phyloP scores from a whole-genome alignment of 1,140 invertebrate species.

The Drosophila sulfurigaster region DNA sequence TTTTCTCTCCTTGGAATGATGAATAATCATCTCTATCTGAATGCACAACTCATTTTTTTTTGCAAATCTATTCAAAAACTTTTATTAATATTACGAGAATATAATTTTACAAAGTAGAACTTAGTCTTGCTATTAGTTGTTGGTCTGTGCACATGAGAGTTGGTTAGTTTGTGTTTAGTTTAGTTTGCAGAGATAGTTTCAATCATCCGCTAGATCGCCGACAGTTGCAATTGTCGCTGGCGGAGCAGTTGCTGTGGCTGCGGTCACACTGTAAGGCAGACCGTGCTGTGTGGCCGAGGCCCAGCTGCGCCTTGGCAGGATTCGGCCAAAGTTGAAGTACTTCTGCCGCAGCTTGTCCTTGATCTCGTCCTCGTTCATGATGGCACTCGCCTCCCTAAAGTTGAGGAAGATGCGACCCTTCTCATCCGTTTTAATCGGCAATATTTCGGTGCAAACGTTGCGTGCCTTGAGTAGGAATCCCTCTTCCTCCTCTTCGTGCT shows the following conservation, averaged over 20 bases:
- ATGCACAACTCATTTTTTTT: not conserved
- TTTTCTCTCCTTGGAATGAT: too few species aligned
- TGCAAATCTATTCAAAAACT: conserved; percentile 15
- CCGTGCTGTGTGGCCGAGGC: conserved; percentile 79
- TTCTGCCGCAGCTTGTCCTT: conserved; percentile 81
- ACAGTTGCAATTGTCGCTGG: conserved; percentile 42
- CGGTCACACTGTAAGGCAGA: conserved; percentile 67
- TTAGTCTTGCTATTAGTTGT: not conserved
- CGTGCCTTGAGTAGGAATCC: conserved; percentile 80
- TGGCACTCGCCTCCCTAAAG: conserved; percentile 80
- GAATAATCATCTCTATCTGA: too few species aligned
- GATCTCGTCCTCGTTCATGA: conserved; percentile 84
- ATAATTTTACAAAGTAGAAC: conserved; percentile 1
- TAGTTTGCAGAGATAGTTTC: not conserved
- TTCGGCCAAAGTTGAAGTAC: conserved; percentile 80
- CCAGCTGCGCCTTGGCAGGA: conserved; percentile 78
- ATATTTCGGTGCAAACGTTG: conserved; percentile 83
- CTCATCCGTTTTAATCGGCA: conserved; percentile 83
- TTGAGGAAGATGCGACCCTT: conserved; percentile 83
- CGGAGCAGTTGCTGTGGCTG: conserved; percentile 43
- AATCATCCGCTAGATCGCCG: conserved; percentile 76
- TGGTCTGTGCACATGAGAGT: conserved; percentile 29
- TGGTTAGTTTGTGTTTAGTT: conserved; percentile 5
- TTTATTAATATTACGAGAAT: conserved; percentile 19
- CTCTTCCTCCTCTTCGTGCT: conserved; percentile 57